These are phyloP conservation scores for Lasiommata megera DNA, from an alignment of 2,888 invertebrate species.

Conservation along the genomic window DNA sequence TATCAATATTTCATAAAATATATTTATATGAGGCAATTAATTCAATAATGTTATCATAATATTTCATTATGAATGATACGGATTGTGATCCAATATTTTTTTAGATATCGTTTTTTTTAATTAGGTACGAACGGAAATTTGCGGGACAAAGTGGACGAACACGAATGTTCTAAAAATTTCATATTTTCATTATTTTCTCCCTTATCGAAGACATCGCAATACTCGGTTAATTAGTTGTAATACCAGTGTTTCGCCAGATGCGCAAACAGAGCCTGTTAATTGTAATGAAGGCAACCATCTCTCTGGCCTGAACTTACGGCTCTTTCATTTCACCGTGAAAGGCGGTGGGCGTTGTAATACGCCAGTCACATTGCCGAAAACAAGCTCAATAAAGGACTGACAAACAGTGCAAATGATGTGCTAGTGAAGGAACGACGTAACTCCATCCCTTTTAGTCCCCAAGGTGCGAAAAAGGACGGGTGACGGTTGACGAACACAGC, in stretches of 20 bases:
- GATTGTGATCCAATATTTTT: no score
- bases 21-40: no score
- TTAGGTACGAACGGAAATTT: neutral
- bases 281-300: slow-evolving; percentile 73
- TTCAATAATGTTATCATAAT: no score
- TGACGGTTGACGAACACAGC: slow-evolving; percentile 62
- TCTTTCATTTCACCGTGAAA: slow-evolving; percentile 68
- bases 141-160: neutral
- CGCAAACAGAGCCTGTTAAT: slow-evolving; percentile 74
- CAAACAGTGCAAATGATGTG: slow-evolving; percentile 78
- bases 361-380: slow-evolving; percentile 72
- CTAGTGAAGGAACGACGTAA: slow-evolving; percentile 71
- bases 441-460: slow-evolving; percentile 48
- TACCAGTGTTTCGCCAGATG: slow-evolving; percentile 75
- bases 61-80: no score
- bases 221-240: slow-evolving; percentile 75
- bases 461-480: slow-evolving; percentile 45
- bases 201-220: slow-evolving; percentile 62
- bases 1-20: no score
- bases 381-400: slow-evolving; percentile 76
- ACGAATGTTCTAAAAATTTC: slow-evolving; percentile 18
- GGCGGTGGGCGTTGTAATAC: slow-evolving; percentile 63
- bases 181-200: slow-evolving; percentile 61
- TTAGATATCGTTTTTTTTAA: no score
- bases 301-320: slow-evolving; percentile 62